Conservation (phyloP, 2,113 vertebrate species). For the Heterotilapia buettikoferi region DNA sequence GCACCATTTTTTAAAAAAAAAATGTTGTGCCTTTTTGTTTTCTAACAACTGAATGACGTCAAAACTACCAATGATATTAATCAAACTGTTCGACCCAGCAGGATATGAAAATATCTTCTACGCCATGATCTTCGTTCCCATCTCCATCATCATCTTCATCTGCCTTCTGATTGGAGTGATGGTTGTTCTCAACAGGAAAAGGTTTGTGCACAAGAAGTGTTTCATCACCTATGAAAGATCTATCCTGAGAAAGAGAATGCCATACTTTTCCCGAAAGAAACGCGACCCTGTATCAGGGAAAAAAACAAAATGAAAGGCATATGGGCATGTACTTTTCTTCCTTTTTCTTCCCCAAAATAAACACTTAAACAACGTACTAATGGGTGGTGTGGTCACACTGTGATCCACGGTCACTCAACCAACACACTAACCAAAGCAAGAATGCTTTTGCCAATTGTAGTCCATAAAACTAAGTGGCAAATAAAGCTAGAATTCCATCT, state of each 20-base stretch:
- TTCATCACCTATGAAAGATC: not conserved
- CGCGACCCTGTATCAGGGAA: not conserved
- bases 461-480: not conserved
- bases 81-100: conserved; percentile 28
- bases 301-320: accelerated
- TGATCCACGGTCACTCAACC: not conserved
- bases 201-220: conserved; percentile 49
- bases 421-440: not conserved
- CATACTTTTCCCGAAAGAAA: not conserved
- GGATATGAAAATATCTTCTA: conserved; percentile 81
- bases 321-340: not conserved
- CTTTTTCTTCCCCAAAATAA: not conserved
- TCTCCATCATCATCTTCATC: conserved; percentile 74
- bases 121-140: conserved; percentile 81
- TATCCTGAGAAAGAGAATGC: not conserved
- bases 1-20: not conserved
- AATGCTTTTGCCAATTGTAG: not conserved
- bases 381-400: not conserved
- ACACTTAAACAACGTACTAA: not conserved
- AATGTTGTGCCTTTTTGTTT: not conserved
- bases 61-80: not conserved
- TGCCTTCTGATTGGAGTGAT: conserved; percentile 68
- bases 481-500: not conserved
- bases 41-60: not conserved
- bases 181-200: conserved; percentile 83